Conservation (phyloP, 1,140 invertebrate species). For the Colletes gigas region DNA sequence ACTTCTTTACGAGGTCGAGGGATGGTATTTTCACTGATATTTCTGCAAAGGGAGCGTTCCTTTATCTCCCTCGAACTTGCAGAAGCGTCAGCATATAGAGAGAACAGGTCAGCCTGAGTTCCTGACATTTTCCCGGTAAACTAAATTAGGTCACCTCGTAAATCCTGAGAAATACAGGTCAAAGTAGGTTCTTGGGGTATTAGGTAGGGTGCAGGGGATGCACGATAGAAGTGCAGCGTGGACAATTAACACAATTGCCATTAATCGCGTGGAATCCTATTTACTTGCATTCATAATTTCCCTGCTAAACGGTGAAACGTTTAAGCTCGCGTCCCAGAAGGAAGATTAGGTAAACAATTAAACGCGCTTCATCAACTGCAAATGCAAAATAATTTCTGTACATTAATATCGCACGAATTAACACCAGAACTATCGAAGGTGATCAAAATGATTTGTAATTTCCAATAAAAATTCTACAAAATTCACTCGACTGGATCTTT, state of each 20-base stretch:
- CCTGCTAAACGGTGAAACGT: not conserved
- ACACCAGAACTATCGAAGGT: no score
- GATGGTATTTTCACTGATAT: conserved; percentile 41
- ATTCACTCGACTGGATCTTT: no score
- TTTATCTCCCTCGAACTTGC: conserved; percentile 21
- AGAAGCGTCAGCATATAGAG: conserved; percentile 31
- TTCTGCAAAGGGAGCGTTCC: conserved; percentile 12
- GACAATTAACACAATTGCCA: conserved; percentile 23
- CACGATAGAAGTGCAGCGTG: not conserved
- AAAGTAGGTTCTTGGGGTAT: conserved; percentile 37
- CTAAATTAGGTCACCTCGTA: conserved; percentile 70
- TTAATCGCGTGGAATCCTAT: conserved; percentile 2
- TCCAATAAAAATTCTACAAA: no score
- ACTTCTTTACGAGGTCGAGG: conserved; percentile 32
- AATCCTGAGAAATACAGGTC: conserved; percentile 58
- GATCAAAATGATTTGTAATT: no score
- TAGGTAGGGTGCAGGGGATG: conserved; percentile 4
- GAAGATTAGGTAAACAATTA: not conserved
- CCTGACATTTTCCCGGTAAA: conserved; percentile 63
- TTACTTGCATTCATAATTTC: not conserved
- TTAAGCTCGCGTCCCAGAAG: no score
- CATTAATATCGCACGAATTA: not conserved
- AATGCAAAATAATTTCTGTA: not conserved
- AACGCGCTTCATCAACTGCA: not conserved
- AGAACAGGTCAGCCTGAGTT: conserved; percentile 43